These are phyloP conservation scores for Microplitis manilae DNA, from an alignment of 2,888 invertebrate genomes.

Conservation along the genomic window DNA sequence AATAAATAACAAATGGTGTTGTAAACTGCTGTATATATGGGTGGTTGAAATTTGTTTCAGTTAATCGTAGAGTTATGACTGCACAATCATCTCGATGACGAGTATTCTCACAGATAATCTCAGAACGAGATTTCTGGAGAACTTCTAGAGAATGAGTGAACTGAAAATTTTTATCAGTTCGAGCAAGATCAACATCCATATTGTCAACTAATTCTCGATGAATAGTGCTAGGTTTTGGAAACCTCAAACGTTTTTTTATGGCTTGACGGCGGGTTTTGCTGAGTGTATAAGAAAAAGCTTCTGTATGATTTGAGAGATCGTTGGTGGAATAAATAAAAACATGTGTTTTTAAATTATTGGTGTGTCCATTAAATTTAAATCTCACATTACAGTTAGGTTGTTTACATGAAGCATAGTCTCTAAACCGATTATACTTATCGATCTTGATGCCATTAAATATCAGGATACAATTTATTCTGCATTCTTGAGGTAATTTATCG, in stretches of 20 bases:
- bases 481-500: not conserved
- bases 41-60: constrained; percentile 28
- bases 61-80: constrained; percentile 31
- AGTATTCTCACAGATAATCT: constrained; percentile 31
- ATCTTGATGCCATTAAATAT: not conserved
- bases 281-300: not conserved
- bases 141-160: constrained; percentile 26
- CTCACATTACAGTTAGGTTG: not conserved
- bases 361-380: not conserved
- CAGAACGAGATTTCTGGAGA: constrained; percentile 40
- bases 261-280: not conserved
- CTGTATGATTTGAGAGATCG: not conserved
- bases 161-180: constrained; percentile 28
- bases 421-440: not conserved
- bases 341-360: not conserved
- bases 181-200: no score
- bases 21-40: not conserved
- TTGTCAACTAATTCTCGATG: no score
- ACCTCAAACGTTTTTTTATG: not conserved
- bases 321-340: not conserved
- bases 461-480: not conserved
- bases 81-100: constrained; percentile 30
- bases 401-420: not conserved
- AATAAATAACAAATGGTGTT: constrained; percentile 38
- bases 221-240: not conserved